Evolutionary conservation across 92 coral and sea anemone species (phyloP).

Genomic region (Pocillopora grandis): DNA sequence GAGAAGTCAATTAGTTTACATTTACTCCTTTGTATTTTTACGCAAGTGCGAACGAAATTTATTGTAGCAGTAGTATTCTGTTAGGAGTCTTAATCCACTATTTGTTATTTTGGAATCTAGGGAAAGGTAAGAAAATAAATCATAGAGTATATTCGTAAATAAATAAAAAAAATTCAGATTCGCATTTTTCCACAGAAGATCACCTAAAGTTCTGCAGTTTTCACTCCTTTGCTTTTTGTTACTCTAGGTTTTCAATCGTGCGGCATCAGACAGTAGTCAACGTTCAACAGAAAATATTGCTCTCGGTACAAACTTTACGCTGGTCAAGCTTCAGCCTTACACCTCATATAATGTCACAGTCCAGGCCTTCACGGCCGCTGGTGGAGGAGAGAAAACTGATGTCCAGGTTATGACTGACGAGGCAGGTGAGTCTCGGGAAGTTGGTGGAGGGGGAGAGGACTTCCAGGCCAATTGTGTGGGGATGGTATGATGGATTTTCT

Average conservation of each 20-base stretch:
- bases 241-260: constrained; percentile 3
- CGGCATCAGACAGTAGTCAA: not conserved
- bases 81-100: no score
- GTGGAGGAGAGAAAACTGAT: constrained; percentile 57
- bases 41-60: no score
- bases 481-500: not conserved
- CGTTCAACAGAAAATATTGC: not conserved
- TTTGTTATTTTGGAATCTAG: no score
- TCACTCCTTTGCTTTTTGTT: not conserved
- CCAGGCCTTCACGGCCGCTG: constrained; percentile 67
- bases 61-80: no score
- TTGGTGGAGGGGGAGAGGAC: not conserved
- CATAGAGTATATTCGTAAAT: no score
- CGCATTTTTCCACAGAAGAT: no score
- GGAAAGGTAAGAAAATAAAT: no score
- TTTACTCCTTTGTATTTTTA: no score
- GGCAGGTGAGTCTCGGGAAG: constrained; percentile 34
- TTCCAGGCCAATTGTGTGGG: not conserved
- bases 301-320: not conserved
- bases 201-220: not conserved
- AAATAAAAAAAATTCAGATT: no score
- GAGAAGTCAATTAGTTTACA: no score
- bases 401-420: constrained; percentile 35
- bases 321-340: constrained; percentile 48
- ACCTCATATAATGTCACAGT: constrained; percentile 66